phyloP scores from a whole-genome alignment of 64 coral and sea anemone genomes.

The Anthopleura sola region DNA sequence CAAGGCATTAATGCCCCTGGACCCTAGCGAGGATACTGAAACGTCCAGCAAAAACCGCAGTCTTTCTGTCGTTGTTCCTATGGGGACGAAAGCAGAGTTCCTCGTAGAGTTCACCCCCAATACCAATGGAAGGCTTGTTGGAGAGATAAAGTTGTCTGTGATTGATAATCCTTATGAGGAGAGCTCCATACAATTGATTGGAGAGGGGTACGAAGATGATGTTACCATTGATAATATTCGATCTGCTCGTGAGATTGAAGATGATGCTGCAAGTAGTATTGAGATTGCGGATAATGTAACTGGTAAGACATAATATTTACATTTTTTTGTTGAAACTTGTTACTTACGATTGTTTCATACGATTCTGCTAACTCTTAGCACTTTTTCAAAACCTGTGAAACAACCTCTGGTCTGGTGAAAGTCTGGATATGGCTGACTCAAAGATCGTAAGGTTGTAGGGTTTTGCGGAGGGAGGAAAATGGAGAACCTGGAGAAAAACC shows the following conservation, averaged over 20 bases:
- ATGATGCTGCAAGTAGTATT: slow-evolving; percentile 27
- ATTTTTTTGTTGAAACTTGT: too few relatives aligned
- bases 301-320: slow-evolving; percentile 28
- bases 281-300: slow-evolving; percentile 62
- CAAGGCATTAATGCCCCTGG: slow-evolving; percentile 51
- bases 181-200: slow-evolving; percentile 62
- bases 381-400: too few relatives aligned
- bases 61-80: slow-evolving; percentile 66
- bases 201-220: slow-evolving; percentile 95
- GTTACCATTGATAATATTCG: slow-evolving; percentile 97
- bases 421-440: too few relatives aligned
- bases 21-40: slow-evolving; percentile 28
- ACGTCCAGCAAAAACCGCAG: slow-evolving; percentile 26
- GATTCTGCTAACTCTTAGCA: background rate
- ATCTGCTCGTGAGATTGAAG: slow-evolving; percentile 24
- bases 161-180: slow-evolving; percentile 95
- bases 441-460: too few relatives aligned
- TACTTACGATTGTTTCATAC: background rate
- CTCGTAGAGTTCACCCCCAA: slow-evolving; percentile 80
- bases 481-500: too few relatives aligned
- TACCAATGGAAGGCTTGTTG: slow-evolving; percentile 38
- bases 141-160: slow-evolving; percentile 77
- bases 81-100: slow-evolving; percentile 79
- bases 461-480: too few relatives aligned
- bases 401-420: too few relatives aligned